Evolutionary conservation across 1,140 invertebrate species (phyloP).

Genomic region (Pseudomyrmex pallidus): DNA sequence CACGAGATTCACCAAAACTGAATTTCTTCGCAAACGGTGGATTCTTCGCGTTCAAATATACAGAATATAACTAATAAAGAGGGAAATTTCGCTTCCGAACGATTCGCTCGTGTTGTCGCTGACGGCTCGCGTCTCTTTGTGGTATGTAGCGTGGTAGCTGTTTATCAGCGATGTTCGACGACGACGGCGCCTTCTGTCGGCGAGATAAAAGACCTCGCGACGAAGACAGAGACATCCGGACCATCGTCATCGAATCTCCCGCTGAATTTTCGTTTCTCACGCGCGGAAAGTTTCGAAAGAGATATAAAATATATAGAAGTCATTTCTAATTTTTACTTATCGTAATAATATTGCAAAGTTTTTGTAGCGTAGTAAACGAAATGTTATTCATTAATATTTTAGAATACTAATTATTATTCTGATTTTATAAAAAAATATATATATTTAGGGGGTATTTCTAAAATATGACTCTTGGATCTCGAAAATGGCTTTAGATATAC

Average conservation of each 20-base stretch:
- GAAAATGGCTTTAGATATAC: too few relatives aligned
- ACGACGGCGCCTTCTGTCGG: conserved; percentile 53
- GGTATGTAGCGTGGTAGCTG: conserved; percentile 35
- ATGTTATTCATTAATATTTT: too few relatives aligned
- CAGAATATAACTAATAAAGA: not conserved
- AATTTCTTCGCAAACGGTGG: not conserved
- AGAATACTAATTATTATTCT: too few relatives aligned
- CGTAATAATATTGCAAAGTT: too few relatives aligned
- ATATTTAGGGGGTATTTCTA: too few relatives aligned
- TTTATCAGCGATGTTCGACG: conserved; percentile 60
- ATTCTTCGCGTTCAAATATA: not conserved
- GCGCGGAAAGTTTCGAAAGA: too few relatives aligned
- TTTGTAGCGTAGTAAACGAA: too few relatives aligned
- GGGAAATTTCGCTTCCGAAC: conserved; percentile 1
- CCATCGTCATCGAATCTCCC: not conserved
- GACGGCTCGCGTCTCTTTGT: conserved; percentile 54
- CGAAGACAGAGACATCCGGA: conserved; percentile 10
- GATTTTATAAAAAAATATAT: too few relatives aligned
- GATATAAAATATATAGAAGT: too few relatives aligned
- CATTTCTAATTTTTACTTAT: too few relatives aligned
- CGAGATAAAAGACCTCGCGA: not conserved
- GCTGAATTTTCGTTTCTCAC: not conserved
- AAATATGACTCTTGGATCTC: too few relatives aligned
- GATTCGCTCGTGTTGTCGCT: conserved; percentile 23
- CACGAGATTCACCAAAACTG: not conserved